Evolutionary conservation across 2,113 vertebrate genomes (phyloP).

Genomic region (Dascyllus trimaculatus): DNA sequence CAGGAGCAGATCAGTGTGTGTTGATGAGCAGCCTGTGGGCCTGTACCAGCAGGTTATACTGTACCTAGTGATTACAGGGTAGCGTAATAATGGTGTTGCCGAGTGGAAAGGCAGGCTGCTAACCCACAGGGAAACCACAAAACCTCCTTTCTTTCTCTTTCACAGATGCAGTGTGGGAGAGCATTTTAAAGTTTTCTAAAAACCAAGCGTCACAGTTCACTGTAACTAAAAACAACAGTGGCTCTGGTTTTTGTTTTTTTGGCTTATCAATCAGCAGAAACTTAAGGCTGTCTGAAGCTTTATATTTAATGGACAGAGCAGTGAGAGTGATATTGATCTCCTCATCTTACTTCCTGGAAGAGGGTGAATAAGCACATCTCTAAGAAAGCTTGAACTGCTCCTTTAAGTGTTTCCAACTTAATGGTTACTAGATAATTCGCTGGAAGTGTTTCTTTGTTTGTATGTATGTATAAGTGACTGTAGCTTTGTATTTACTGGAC

Average conservation of each 20-base stretch:
- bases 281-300: background rate
- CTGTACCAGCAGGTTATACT: slow-evolving; percentile 1
- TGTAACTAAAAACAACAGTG: too few species aligned
- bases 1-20: background rate
- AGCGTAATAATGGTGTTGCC: slow-evolving; percentile 37
- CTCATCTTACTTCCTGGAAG: background rate
- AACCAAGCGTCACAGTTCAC: too few species aligned
- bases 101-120: background rate
- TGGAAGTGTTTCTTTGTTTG: background rate
- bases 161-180: background rate
- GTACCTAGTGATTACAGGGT: slow-evolving; percentile 43
- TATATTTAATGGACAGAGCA: slow-evolving; percentile 14
- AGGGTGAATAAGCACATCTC: too few species aligned
- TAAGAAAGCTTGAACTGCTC: too few species aligned
- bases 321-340: background rate
- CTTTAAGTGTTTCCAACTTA: too few species aligned
- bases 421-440: too few species aligned
- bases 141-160: background rate
- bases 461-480: too few species aligned
- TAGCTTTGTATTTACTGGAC: too few species aligned
- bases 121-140: background rate
- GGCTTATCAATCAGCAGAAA: background rate
- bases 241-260: too few species aligned
- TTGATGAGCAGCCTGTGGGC: background rate
- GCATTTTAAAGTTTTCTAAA: too few species aligned